A percentile compares a stretch with the other conserved stretches of the same genome.
phyloP scores from a whole-genome alignment of 2,888 invertebrate species.

The Campaea margaritaria region DNA sequence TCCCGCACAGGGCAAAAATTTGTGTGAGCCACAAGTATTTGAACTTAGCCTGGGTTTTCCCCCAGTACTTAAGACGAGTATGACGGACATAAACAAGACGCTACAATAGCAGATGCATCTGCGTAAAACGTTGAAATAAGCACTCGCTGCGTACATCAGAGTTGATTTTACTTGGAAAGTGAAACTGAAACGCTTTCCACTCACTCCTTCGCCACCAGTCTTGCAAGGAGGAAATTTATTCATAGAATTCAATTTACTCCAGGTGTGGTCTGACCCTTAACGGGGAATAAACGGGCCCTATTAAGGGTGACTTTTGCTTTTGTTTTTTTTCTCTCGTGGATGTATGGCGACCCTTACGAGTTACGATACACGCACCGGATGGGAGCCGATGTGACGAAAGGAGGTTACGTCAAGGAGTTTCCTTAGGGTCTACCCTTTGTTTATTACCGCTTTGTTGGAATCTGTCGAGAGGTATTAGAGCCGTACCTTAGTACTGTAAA shows the following conservation, averaged over 20 bases:
- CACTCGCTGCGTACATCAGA: too few species aligned
- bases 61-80: too few species aligned
- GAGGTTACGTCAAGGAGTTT: slow-evolving; percentile 18
- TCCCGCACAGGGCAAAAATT: too few species aligned
- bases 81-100: too few species aligned
- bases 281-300: slow-evolving; percentile 75
- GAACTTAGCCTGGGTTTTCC: too few species aligned
- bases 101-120: too few species aligned
- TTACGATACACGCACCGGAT: slow-evolving; percentile 28
- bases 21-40: too few species aligned
- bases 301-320: slow-evolving; percentile 69
- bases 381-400: slow-evolving; percentile 18
- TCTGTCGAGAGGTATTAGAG: slow-evolving; percentile 7
- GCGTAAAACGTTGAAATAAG: too few species aligned
- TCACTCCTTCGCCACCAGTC: slow-evolving; percentile 23
- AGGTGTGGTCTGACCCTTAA: slow-evolving; percentile 80
- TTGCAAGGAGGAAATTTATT: slow-evolving; percentile 66
- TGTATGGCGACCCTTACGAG: slow-evolving; percentile 27
- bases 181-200: slow-evolving; percentile 25
- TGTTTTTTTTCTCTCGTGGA: slow-evolving; percentile 56
- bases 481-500: background rate
- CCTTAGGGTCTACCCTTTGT: slow-evolving; percentile 17
- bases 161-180: too few species aligned
- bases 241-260: slow-evolving; percentile 81
- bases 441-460: slow-evolving; percentile 15